Percentiles rank a stretch among this genome's conserved stretches.
These are phyloP conservation scores for Nemopilema nomurai DNA, from an alignment of 30 jellyfish, hydroid and myxozoan species.

Conservation along the genomic window DNA sequence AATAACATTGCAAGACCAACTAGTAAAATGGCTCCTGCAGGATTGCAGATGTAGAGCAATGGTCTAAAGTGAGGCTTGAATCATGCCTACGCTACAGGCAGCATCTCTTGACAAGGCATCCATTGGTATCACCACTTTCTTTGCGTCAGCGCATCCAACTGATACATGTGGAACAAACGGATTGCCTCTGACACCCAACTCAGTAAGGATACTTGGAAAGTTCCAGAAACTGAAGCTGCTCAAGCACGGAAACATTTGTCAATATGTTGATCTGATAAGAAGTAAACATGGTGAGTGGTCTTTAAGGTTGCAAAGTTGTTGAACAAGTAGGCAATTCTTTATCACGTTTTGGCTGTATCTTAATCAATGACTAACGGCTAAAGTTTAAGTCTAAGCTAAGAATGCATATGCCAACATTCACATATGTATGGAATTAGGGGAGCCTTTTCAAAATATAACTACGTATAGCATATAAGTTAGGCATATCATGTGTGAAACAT, in stretches of 20 bases:
- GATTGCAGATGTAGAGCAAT: background rate
- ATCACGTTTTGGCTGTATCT: no score
- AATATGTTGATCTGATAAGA: conserved; percentile 83
- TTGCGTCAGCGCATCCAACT: conserved; percentile 96
- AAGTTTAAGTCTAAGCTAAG: no score
- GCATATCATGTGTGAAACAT: no score
- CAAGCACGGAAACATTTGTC: conserved; percentile 80
- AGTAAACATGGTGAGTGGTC: conserved; percentile 78
- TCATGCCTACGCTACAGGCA: conserved; percentile 12
- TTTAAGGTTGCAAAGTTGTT: no score
- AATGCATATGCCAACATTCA: no score
- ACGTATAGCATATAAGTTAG: no score
- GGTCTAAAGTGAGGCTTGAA: background rate
- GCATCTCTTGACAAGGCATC: conserved; percentile 66
- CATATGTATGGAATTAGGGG: no score
- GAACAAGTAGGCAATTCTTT: no score
- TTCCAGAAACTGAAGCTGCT: conserved; percentile 77
- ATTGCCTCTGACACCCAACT: conserved; percentile 95
- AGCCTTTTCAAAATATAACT: no score
- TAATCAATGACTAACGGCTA: no score
- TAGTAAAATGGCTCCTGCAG: background rate
- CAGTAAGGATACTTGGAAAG: conserved; percentile 84
- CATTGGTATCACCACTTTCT: conserved; percentile 81
- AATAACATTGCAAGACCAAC: no score
- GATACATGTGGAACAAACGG: conserved; percentile 98